These are phyloP conservation scores for Erythrolamprus reginae DNA, from an alignment of 2,113 vertebrate species.

Conservation along the genomic window DNA sequence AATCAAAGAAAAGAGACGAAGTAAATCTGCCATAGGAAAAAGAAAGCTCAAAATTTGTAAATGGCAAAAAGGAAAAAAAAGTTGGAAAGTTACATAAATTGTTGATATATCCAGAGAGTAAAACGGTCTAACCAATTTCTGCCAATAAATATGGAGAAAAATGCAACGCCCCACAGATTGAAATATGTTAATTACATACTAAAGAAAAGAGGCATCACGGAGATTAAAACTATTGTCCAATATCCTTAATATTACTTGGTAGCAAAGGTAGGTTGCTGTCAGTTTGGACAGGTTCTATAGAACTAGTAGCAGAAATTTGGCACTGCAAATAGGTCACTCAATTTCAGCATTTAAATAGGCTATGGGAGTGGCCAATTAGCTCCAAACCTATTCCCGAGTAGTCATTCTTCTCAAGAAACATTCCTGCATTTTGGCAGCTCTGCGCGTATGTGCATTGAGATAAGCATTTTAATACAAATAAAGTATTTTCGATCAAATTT, in stretches of 20 bases:
- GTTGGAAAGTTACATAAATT: background rate
- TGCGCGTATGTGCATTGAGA: too few species aligned
- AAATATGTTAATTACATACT: background rate
- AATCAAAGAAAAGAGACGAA: background rate
- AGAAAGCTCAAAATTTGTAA: background rate
- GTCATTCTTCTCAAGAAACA: too few species aligned
- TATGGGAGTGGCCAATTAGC: too few species aligned
- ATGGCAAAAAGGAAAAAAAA: background rate
- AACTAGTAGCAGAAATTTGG: too few species aligned
- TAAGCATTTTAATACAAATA: too few species aligned
- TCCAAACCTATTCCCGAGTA: too few species aligned
- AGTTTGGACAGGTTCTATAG: too few species aligned
- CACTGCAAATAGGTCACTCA: too few species aligned
- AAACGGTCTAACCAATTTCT: background rate
- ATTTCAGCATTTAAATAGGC: too few species aligned
- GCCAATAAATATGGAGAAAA: background rate
- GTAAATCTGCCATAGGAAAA: background rate
- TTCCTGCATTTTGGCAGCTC: too few species aligned
- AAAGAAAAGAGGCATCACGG: background rate
- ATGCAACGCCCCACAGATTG: background rate
- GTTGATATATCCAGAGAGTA: background rate
- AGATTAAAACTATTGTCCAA: background rate
- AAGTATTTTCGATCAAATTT: too few species aligned
- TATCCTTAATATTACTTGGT: background rate
- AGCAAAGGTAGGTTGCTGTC: background rate